Conservation (phyloP, 2,888 invertebrate species). For the Mythimna albipuncta region DNA sequence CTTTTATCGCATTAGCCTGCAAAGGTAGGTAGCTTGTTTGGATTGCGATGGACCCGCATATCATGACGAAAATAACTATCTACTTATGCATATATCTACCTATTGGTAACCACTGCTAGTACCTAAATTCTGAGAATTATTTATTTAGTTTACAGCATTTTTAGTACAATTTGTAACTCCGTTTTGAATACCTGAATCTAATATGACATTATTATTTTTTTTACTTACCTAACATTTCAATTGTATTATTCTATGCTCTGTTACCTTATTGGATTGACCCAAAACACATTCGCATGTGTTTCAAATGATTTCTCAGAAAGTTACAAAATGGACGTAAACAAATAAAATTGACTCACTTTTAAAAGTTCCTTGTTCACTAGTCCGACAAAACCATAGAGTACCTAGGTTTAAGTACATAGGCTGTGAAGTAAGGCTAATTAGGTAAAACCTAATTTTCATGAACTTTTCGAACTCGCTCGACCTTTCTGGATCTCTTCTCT, state of each 20-base stretch:
- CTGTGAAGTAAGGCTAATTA: neutral
- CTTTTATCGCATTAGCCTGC: neutral
- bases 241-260: slow-evolving; percentile 5
- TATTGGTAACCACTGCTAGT: neutral
- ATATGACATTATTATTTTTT: neutral
- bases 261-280: neutral
- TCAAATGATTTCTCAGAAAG: slow-evolving; percentile 6
- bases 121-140: neutral
- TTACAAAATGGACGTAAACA: neutral
- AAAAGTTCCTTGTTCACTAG: too few species aligned
- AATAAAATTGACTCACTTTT: neutral
- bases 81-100: neutral
- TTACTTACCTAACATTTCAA: neutral
- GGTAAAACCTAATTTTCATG: neutral
- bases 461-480: neutral
- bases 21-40: neutral
- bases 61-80: slow-evolving; percentile 7
- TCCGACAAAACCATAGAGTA: neutral
- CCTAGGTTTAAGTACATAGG: neutral
- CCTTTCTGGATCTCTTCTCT: neutral
- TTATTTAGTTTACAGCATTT: slow-evolving; percentile 7
- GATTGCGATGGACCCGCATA: neutral
- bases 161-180: too few species aligned
- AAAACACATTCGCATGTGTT: neutral
- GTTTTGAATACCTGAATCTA: neutral